Evolutionary conservation across 2,113 vertebrate genomes (phyloP).

Genomic region (Pleuronectes platessa): DNA sequence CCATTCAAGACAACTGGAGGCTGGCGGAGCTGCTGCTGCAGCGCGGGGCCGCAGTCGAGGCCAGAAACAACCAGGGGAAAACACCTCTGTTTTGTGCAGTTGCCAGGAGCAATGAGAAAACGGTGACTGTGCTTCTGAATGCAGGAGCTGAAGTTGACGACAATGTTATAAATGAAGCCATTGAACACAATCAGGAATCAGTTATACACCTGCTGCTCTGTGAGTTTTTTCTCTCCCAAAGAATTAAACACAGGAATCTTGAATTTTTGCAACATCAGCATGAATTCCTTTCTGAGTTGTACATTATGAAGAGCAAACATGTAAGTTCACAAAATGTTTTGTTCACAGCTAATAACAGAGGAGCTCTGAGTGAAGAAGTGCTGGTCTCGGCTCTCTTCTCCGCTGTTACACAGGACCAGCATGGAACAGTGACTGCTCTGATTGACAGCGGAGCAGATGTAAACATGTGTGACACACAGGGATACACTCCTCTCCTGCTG

Average conservation of each 20-base stretch:
- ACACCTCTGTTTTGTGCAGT: conserved; percentile 80
- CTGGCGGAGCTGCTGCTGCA: conserved; percentile 77
- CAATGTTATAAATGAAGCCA: conserved; percentile 64
- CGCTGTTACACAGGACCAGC: conserved; percentile 83
- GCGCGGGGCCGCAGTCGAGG: conserved; percentile 68
- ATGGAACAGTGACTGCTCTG: conserved; percentile 66
- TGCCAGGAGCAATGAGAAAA: conserved; percentile 72
- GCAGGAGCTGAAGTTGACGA: conserved; percentile 64
- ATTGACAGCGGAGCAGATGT: conserved; percentile 78
- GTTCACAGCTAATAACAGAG: conserved; percentile 60
- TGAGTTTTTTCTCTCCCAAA: conserved; percentile 10
- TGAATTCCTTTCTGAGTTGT: too few species aligned
- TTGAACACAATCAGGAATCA: conserved; percentile 71
- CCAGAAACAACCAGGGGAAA: conserved; percentile 69
- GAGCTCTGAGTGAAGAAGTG: conserved; percentile 58
- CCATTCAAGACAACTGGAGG: conserved; percentile 72
- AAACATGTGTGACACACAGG: conserved; percentile 68
- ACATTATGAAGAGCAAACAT: too few species aligned
- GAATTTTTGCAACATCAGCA: too few species aligned
- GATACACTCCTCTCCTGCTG: conserved; percentile 85
- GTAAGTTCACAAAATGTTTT: neutral
- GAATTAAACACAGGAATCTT: neutral
- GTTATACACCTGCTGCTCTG: conserved; percentile 74
- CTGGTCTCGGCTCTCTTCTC: conserved; percentile 79
- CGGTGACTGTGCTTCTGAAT: conserved; percentile 61